phyloP scores from a whole-genome alignment of 2,797 vertebrate genomes.

The Etheostoma perlongum region DNA sequence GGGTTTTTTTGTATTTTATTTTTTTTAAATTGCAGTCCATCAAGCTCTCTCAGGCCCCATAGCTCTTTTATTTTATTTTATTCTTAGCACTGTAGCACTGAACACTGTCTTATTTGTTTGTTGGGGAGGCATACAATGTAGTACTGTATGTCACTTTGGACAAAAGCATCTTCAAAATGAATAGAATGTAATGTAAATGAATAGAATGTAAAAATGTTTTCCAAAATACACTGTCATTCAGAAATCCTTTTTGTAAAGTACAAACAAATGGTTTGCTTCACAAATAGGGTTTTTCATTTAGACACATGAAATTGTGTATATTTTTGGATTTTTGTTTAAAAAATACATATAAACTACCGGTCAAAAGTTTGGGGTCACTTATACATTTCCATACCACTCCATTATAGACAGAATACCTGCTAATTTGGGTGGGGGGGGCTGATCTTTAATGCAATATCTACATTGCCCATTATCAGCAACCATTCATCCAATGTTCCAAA shows the following conservation, averaged over 20 bases:
- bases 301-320: background rate
- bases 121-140: background rate
- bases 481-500: no score
- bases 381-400: no score
- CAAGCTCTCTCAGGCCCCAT: background rate
- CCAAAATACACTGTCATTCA: background rate
- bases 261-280: slow-evolving; percentile 6
- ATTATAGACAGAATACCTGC: no score
- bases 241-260: background rate
- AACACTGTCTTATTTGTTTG: background rate
- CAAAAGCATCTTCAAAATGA: slow-evolving; percentile 4
- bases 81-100: background rate
- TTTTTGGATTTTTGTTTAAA: background rate
- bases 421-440: no score
- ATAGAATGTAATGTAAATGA: slow-evolving; percentile 7
- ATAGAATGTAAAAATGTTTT: slow-evolving; percentile 5
- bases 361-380: no score
- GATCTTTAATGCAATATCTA: no score
- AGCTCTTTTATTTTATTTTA: background rate
- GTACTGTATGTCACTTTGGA: background rate
- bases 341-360: no score
- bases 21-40: background rate
- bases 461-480: no score
- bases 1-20: background rate
- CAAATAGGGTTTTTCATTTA: background rate